These are phyloP conservation scores for Esox niger DNA, from an alignment of 2,113 vertebrate genomes.

Conservation along the genomic window DNA sequence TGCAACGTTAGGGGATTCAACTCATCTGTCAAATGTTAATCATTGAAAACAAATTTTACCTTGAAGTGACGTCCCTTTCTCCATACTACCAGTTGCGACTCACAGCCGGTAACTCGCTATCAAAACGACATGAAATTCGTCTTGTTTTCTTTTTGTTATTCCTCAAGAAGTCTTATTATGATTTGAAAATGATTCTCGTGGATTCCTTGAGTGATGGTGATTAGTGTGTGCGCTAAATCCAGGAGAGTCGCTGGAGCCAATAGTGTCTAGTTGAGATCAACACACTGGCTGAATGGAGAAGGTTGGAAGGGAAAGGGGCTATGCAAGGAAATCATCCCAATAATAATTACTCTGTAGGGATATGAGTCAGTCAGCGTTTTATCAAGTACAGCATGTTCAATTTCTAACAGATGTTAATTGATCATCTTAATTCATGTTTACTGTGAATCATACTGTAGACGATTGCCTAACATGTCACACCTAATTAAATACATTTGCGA, in stretches of 20 bases:
- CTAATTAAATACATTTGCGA: no score
- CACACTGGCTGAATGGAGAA: conserved; percentile 33
- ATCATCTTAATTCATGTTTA: neutral
- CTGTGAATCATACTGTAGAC: neutral
- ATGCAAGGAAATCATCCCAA: conserved; percentile 43
- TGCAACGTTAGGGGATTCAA: conserved; percentile 36
- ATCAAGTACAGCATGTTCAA: neutral
- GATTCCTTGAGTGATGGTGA: conserved; percentile 56
- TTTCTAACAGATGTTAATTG: neutral
- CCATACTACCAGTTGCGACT: conserved; percentile 40
- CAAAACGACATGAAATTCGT: neutral
- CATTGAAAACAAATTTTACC: conserved; percentile 51
- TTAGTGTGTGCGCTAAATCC: conserved; percentile 58
- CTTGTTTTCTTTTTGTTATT: neutral
- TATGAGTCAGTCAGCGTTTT: conserved; percentile 29
- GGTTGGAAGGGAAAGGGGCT: conserved; percentile 34
- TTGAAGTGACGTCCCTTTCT: conserved; percentile 47
- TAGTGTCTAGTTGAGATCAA: conserved; percentile 47
- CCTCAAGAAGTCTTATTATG: conserved; percentile 34
- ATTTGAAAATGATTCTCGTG: conserved; percentile 34
- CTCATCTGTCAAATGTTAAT: conserved; percentile 24
- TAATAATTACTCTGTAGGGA: conserved; percentile 34
- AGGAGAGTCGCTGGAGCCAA: conserved; percentile 53
- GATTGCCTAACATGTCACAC: neutral
- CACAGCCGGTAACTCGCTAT: neutral